These are phyloP conservation scores for Podilymbus podiceps DNA, from an alignment of 2,113 vertebrate genomes.

Conservation along the genomic window DNA sequence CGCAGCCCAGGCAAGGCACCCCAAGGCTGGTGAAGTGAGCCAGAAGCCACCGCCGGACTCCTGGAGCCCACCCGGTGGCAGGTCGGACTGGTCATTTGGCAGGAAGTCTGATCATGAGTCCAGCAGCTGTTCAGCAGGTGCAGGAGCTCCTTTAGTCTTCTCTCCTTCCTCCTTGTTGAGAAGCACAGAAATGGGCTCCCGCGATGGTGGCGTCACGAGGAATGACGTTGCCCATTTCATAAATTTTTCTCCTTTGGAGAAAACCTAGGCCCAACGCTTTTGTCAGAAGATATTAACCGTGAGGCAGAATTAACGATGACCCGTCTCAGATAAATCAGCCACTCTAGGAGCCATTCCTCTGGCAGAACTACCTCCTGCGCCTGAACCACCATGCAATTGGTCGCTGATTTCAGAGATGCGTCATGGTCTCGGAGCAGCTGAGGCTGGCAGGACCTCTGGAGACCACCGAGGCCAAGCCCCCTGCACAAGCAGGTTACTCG, in stretches of 20 bases:
- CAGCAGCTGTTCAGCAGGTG: neutral
- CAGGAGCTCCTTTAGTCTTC: neutral
- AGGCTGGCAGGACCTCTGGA: neutral
- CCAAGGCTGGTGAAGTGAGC: neutral
- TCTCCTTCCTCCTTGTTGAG: neutral
- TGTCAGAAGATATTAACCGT: neutral
- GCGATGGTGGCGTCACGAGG: accelerated
- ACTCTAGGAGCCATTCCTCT: neutral
- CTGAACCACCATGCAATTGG: conserved; percentile 1
- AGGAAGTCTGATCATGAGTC: accelerated
- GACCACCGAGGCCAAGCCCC: neutral
- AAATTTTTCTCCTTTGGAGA: neutral
- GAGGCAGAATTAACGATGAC: neutral
- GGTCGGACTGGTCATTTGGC: neutral
- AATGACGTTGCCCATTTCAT: neutral
- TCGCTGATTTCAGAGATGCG: neutral
- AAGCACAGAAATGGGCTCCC: neutral
- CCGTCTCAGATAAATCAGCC: neutral
- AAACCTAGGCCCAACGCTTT: neutral
- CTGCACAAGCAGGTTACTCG: neutral
- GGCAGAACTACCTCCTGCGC: neutral
- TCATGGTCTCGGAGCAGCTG: neutral
- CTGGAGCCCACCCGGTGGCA: accelerated
- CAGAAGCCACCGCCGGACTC: neutral
- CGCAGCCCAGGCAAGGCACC: neutral